Evolutionary conservation across 2,113 vertebrate genomes (phyloP), one percentile per base, ranked within the genome.

Genomic region (Tetrao urogallus): DNA sequence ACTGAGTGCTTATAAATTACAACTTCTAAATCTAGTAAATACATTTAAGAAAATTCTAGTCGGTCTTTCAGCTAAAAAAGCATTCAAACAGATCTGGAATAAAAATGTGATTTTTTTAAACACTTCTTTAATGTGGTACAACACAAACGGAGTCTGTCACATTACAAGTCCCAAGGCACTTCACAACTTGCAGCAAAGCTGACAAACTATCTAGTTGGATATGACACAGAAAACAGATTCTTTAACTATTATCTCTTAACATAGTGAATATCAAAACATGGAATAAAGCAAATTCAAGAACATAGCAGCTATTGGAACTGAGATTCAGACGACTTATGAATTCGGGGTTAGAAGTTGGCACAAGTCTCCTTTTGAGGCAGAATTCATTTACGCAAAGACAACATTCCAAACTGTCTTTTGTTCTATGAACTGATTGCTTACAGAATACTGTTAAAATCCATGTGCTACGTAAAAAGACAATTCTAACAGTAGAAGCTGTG

Each of bases 71-170:
- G 40, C 89, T 89, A 91, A 93, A 87, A 94, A 91, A 79, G 25
- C 28, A 82, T 86, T 92, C 45, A 83, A 90, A 60, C 38, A 74
- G 56, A 90, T 82, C 42, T 66, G 69, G 28, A 94, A 90, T 21
- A 81, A 93, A 94, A 93, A 76, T 34, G 22, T 42, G 16, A 25
- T 40, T 84, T 86, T 11, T 76, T 48, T 82, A 69, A 91, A 43
- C 52, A 75, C 27, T 95, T 60, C 50, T 91, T 88, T 88, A 90
- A 86, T 91, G 79, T 54, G 94, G 79, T 74, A 81, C 65, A 86
- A 71, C 73, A 78, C 70, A 95, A 95, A 90, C 42, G 73, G 70
- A 92, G 77, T 93, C 92, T 95, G 85, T 88, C 90, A 95, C 71
- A 61, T 94, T 91, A 42, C 64, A 82, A 93, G 42, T 80, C 69